phyloP scores from a whole-genome alignment of 2,113 vertebrate species.

The Trogon melanurus region DNA sequence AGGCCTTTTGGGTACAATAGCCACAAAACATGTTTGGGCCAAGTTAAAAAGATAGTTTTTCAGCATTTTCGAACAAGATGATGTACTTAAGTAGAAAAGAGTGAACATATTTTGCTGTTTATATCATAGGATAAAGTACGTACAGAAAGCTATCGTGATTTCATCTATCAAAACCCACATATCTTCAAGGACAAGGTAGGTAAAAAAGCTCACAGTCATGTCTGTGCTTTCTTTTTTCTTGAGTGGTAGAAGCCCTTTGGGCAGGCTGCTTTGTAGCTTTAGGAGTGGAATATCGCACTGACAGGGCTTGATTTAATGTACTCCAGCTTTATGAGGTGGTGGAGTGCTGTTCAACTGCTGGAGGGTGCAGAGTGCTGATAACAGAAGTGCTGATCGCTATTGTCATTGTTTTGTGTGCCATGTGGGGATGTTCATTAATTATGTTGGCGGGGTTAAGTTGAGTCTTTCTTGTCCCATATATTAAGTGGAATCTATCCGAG shows the following conservation, averaged over 20 bases:
- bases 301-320: slow-evolving; percentile 74
- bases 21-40: not conserved
- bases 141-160: slow-evolving; percentile 93
- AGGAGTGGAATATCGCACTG: not conserved
- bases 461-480: slow-evolving; percentile 29
- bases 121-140: slow-evolving; percentile 88
- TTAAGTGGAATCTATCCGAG: slow-evolving; percentile 7
- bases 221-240: not conserved
- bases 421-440: slow-evolving; percentile 78
- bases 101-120: not conserved
- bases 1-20: not conserved
- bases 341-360: slow-evolving; percentile 58
- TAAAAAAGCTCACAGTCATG: not conserved
- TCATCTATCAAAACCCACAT: slow-evolving; percentile 90
- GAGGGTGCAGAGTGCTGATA: slow-evolving; percentile 83
- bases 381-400: slow-evolving; percentile 67
- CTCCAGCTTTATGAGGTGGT: slow-evolving; percentile 71
- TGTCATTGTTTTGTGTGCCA: slow-evolving; percentile 52
- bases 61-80: not conserved
- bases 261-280: not conserved
- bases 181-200: slow-evolving; percentile 96
- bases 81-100: not conserved
- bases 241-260: not conserved
- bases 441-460: slow-evolving; percentile 52
- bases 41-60: not conserved